Evolutionary conservation across 1,140 invertebrate genomes (phyloP).

Genomic region (Zaprionus lachaisei): DNA sequence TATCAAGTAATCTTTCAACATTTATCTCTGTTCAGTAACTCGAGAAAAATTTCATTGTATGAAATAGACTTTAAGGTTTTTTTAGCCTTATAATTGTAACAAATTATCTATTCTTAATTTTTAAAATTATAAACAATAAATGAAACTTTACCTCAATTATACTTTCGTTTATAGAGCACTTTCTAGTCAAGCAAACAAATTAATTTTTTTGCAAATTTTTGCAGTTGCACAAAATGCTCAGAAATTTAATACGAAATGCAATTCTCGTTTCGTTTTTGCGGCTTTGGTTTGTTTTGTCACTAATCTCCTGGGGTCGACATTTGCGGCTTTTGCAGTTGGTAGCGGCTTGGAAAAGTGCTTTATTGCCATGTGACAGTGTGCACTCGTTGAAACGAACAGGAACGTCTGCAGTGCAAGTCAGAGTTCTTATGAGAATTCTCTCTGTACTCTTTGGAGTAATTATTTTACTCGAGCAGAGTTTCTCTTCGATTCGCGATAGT

Average conservation of each 20-base stretch:
- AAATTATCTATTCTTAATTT: no score
- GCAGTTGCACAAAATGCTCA: slow-evolving; percentile 10
- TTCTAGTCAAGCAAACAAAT: not conserved
- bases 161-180: not conserved
- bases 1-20: not conserved
- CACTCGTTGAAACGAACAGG: not conserved
- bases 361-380: not conserved
- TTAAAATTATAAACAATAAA: not conserved
- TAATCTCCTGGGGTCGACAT: slow-evolving; percentile 67
- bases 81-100: no score
- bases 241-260: slow-evolving; percentile 72
- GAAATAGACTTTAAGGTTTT: no score
- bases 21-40: no score
- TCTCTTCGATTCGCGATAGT: slow-evolving; percentile 30
- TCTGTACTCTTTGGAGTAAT: slow-evolving; percentile 8
- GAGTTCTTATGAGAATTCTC: not conserved
- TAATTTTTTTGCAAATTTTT: slow-evolving; percentile 2
- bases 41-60: no score
- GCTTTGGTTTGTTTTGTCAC: slow-evolving; percentile 63
- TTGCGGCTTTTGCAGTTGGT: slow-evolving; percentile 54
- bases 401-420: not conserved
- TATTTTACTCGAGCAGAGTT: slow-evolving; percentile 10
- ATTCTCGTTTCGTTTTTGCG: slow-evolving; percentile 68
- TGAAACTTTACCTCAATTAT: not conserved
- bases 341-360: slow-evolving; percentile 3